phyloP scores from a whole-genome alignment of 64 coral and sea anemone species.

The Porites australiensis region DNA sequence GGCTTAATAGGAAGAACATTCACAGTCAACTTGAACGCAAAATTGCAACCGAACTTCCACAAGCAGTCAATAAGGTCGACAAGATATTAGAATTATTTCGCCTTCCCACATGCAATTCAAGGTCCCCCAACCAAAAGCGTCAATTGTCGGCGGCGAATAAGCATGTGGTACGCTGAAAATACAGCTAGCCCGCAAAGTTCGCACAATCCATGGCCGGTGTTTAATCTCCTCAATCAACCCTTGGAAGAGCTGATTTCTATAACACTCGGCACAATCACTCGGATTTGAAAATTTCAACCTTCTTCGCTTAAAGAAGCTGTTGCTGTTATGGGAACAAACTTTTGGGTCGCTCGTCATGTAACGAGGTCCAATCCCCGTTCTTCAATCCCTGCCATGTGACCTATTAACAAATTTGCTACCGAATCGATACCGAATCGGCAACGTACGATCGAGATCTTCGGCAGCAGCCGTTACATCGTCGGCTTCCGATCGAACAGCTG shows the following conservation, averaged over 20 bases:
- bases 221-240: slow-evolving; percentile 48
- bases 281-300: slow-evolving; percentile 30
- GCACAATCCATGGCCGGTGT: slow-evolving; percentile 48
- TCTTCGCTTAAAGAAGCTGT: slow-evolving; percentile 34
- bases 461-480: background rate
- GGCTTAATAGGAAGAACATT: slow-evolving; percentile 74
- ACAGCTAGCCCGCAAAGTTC: slow-evolving; percentile 46
- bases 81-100: slow-evolving; percentile 61
- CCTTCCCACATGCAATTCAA: slow-evolving; percentile 62
- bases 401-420: slow-evolving; percentile 8
- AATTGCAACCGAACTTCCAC: slow-evolving; percentile 48
- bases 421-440: background rate
- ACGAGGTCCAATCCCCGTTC: slow-evolving; percentile 35
- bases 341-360: slow-evolving; percentile 58
- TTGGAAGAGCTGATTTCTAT: slow-evolving; percentile 46
- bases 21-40: slow-evolving; percentile 52
- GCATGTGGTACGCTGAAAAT: slow-evolving; percentile 35
- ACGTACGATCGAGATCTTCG: slow-evolving; percentile 19
- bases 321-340: slow-evolving; percentile 66
- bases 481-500: slow-evolving; percentile 48
- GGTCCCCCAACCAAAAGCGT: slow-evolving; percentile 46
- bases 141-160: slow-evolving; percentile 8
- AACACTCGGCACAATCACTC: slow-evolving; percentile 31
- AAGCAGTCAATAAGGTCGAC: slow-evolving; percentile 22
- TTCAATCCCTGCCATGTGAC: slow-evolving; percentile 11